Base-by-base conservation (phyloP, 2,888 invertebrate genomes). In the Drosophila aldrichi region DNA sequence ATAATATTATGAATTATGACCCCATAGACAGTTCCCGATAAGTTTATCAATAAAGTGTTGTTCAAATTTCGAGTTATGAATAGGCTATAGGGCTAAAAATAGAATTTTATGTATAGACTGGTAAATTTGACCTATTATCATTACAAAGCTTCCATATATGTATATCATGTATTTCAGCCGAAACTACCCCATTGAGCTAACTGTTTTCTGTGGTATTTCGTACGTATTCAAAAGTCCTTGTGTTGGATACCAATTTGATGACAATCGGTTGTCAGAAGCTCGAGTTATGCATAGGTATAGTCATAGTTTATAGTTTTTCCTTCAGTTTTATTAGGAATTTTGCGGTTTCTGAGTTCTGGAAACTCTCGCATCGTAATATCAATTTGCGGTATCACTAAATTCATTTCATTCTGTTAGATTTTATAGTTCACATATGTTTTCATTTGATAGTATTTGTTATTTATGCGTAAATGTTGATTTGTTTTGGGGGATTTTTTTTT, bases 251-350 rank as follows among this genome's bases (percentile, higher is more conserved):
- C 18, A 54, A 41, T 58, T 49, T 55, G 0, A 55, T 14, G 20
- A 1, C 2, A 20, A 29, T 62, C n/a, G 14, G 1, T 2, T 56
- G 48, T 41, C 55, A 6, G 22, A 14, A 56, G 46, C 36, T 59
- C 62, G 62, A 73, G 72, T 56, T 73, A 62, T 59, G 32, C 46
- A 73, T 71, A 34, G 61, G 29, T 32, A 60, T 43, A 38, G 40
- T n/a, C n/a, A n/a, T n/a, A n/a, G n/a, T n/a, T n/a, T 32, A 60
- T 43, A 38, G 40, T 43, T 46, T 22, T 22, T 9, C 8, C 12
- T 18, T 25, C 1, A 14, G 10, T 29, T 48, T n/a, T 29, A 32
- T 29, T 18, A 48, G 48, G 48, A 48, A 48, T 18, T 48, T n/a
- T 32, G 48, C 48, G 48, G 48, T 18, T 48, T 48, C 9, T 1